A percentile compares a stretch with the other conserved stretches of the same genome.
These are phyloP conservation scores for Platycheirus rosarum DNA, from an alignment of 2,888 invertebrate genomes.

Conservation along the genomic window DNA sequence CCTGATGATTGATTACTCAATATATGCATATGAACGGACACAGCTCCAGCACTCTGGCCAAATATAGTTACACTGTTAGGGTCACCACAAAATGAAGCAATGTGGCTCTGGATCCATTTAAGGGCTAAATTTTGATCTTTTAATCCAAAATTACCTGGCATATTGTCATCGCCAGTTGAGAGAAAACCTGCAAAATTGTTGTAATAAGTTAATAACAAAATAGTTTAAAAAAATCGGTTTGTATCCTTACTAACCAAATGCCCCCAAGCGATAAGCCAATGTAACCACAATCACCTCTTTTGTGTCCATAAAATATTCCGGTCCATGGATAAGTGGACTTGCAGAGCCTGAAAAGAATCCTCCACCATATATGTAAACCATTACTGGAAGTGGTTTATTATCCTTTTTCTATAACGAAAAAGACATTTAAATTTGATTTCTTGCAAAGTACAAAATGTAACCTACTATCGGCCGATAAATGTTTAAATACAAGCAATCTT, in stretches of 20 bases:
- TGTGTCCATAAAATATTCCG: constrained; percentile 84
- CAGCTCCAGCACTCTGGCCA: constrained; percentile 83
- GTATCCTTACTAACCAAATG: constrained; percentile 77
- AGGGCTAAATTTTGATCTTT: constrained; percentile 83
- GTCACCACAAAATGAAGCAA: constrained; percentile 82
- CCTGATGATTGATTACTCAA: constrained; percentile 82
- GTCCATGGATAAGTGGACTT: constrained; percentile 82
- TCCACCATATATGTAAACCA: constrained; percentile 84
- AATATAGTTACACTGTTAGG: constrained; percentile 82
- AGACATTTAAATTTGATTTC: neutral
- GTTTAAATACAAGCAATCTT: constrained; percentile 84
- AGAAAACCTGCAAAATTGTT: constrained; percentile 80
- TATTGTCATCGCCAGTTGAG: constrained; percentile 82
- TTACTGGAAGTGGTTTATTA: constrained; percentile 80
- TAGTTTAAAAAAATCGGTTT: too few species aligned
- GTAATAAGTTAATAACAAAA: too few species aligned
- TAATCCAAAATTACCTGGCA: constrained; percentile 83
- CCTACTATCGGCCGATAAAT: constrained; percentile 81
- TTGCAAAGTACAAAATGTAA: neutral
- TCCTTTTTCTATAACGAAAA: constrained; percentile 29
- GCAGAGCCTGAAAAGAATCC: constrained; percentile 83
- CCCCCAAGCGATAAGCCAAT: constrained; percentile 82
- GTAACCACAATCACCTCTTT: constrained; percentile 83
- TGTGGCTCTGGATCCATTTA: constrained; percentile 83
- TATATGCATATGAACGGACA: constrained; percentile 83